Base-by-base conservation (phyloP, 23 tunicate genomes). In the Corella eumyota region DNA sequence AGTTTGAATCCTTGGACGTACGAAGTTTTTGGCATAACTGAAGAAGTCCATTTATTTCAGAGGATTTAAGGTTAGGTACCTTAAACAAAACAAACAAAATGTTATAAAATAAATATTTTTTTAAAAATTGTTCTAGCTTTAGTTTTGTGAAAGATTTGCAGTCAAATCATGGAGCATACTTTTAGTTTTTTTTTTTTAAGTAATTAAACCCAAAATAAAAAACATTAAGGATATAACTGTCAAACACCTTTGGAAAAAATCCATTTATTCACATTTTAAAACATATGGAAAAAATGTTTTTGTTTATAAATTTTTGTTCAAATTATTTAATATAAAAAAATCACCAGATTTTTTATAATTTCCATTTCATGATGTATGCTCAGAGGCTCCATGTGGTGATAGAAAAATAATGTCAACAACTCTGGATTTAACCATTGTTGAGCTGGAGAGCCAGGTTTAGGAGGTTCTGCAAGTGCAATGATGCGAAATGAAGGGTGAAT, bases 351-450 rank as follows among this genome's bases (percentile, higher is more conserved):
- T 52, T 86, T 75, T 34, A 88, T 78, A 21, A 88, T 68, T 68
- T 88, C 88, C 73, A 79, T 57, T 50, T 88, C 96, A 63, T 88
- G 55, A 15, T 88, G 63, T 5, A 68, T 57, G 59, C 72, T 78
- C 64, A 88, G 58, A 40, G 96, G 96, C 36, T 84, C 68, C 96
- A 88, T 88, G 53, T 90, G 92, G 63, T 90, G 97, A 51, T 81
- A 90, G 6, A 90, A 51, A 58, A 90, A 90, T 17, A 80, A 35
- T 33, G 91, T 80, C 40, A 90, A 65, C 17, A 90, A 63, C 52
- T 90, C 97, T 1, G 91, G 91, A 40, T 75, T 75, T 20, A 90
- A 59, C 97, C 97, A 90, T 59, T 80, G 91, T 45, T 80, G 83
- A 2, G 74, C 36, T 1, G 96, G 20, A 1, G 97, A 60, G 26